A percentile compares a stretch with the other conserved stretches of the same genome.
phyloP scores from a whole-genome alignment of 1,140 invertebrate genomes.

The Drosophila mayri region DNA sequence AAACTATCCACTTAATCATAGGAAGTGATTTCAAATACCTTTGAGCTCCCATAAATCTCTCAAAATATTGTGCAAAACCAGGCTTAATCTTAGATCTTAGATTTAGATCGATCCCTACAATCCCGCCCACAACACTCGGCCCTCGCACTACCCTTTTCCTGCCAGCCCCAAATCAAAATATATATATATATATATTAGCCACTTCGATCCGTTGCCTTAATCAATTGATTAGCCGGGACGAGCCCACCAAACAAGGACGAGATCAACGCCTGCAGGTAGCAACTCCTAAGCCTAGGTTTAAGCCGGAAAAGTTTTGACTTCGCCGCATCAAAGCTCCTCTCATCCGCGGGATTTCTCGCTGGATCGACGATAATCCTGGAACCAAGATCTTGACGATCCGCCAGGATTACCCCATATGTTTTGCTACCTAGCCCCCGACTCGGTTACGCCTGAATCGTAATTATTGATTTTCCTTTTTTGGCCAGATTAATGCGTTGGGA shows the following conservation, averaged over 20 bases:
- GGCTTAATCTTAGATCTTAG: conserved; percentile 23
- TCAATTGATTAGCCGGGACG: conserved; percentile 54
- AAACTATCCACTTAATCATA: background rate
- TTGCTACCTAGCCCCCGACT: conserved; percentile 51
- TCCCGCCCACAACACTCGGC: conserved; percentile 20
- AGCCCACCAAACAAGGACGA: conserved; percentile 52
- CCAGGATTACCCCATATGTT: conserved; percentile 35
- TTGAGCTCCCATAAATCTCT: conserved; percentile 18
- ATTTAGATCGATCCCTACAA: conserved; percentile 6
- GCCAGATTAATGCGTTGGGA: conserved; percentile 37
- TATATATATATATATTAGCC: background rate
- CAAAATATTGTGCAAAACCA: conserved; percentile 33
- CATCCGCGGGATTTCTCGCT: conserved; percentile 46
- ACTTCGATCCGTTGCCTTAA: conserved; percentile 29
- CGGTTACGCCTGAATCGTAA: conserved; percentile 52
- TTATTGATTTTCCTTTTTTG: conserved; percentile 40
- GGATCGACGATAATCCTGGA: conserved; percentile 38
- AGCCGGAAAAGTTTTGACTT: conserved; percentile 54
- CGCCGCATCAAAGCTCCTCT: conserved; percentile 40
- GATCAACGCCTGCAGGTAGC: conserved; percentile 39
- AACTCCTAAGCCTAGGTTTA: conserved; percentile 34
- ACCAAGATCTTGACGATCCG: conserved; percentile 1
- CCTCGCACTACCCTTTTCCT: conserved; percentile 1
- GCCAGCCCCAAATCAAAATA: conserved; percentile 17
- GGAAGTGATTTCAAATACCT: background rate